phyloP scores from a whole-genome alignment of 2,113 vertebrate species.

The Dendrocopos noguchii region DNA sequence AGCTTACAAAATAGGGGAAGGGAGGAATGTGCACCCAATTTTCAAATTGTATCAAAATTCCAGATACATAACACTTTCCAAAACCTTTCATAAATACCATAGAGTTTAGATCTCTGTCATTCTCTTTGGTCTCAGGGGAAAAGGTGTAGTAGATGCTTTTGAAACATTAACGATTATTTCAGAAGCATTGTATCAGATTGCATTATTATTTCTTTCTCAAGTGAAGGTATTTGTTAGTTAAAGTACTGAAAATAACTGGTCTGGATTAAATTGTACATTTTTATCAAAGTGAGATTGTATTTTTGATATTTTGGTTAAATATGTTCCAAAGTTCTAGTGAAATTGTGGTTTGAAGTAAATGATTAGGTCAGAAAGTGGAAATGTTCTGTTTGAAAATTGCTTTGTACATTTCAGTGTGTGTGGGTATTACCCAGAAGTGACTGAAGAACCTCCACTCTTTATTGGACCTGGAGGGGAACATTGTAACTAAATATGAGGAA shows the following conservation, averaged over 20 bases:
- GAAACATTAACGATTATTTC: background rate
- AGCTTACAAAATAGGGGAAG: rapidly evolving
- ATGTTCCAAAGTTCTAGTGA: background rate
- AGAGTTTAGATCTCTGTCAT: background rate
- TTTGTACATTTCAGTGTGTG: background rate
- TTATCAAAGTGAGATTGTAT: background rate
- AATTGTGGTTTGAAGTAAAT: background rate
- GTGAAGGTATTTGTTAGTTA: background rate
- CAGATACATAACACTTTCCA: background rate
- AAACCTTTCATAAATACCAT: background rate
- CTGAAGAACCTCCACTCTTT: no score
- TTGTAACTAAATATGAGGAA: no score
- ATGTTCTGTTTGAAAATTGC: background rate
- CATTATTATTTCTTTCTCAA: background rate
- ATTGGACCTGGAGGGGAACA: no score
- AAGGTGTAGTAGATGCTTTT: background rate
- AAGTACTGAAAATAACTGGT: background rate
- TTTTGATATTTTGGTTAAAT: background rate
- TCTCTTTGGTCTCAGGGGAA: background rate
- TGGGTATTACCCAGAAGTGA: no score
- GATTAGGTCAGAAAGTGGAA: background rate
- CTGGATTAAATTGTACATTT: background rate
- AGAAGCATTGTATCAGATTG: background rate
- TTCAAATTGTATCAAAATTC: background rate
- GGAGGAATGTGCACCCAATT: background rate